Base-by-base conservation (phyloP, 2,888 invertebrate genomes). In the Pediacus dermestoides region DNA sequence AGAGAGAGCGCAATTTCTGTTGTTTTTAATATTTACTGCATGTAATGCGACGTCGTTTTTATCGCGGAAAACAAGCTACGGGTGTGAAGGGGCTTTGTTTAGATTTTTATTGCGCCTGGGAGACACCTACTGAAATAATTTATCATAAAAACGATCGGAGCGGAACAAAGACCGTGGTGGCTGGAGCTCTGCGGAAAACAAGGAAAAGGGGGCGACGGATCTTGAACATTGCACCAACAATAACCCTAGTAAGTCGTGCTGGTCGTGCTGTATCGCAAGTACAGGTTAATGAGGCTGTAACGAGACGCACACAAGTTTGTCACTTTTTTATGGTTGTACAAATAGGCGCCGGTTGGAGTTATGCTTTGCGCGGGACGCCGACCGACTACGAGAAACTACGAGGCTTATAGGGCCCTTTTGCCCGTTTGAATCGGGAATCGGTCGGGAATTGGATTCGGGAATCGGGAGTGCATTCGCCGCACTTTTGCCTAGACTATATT, bases 21-120 rank as follows among this genome's bases (percentile, higher is more conserved):
- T 46, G 36, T 49, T 45, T 45, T 45, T 48, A 49, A 44, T 47
- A 49, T 49, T 45, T 45, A 47, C 46, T 40, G 44, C 43, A 38
- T 48, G 45, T 45, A 48, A 50, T 46, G 44, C 44, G 36, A 33
- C 14, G 45, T 37, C 39, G 44, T 50, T 45, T 49, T 48, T 50
- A 43, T 46, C 47, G 35, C 22, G 25, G 25, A 36, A 33, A n/a
- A 27, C 37, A 34, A 25, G 21, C 22, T 18, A 18, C 33, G 12
- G 41, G 38, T 13, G 36, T 34, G 34, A 33, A 39, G 43, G 37
- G 45, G 47, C 48, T 54, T 57, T 59, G 57, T 55, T 58, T 57
- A 53, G 57, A 56, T 57, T 58, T 57, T 58, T 57, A 57, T 54
- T 48, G 48, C 48, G 47, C 54, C 52, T 48, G 36, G 28, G 52